These are phyloP conservation scores for Lapara coniferarum DNA, from an alignment of 2,888 invertebrate genomes.

Conservation along the genomic window DNA sequence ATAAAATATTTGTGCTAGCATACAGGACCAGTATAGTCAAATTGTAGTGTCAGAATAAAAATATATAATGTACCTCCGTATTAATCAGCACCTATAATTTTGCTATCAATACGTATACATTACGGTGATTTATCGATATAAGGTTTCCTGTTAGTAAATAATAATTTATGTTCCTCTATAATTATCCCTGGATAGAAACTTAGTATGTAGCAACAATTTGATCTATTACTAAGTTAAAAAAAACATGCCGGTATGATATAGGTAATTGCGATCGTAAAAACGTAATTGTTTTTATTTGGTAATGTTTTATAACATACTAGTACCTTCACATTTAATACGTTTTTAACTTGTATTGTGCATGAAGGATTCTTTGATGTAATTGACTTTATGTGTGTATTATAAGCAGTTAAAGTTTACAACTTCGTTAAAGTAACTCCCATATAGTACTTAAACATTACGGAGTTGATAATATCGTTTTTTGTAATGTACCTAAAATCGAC, in stretches of 20 bases:
- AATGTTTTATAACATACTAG: background rate
- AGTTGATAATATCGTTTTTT: background rate
- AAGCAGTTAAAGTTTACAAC: background rate
- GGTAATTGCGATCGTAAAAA: background rate
- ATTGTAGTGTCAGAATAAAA: background rate
- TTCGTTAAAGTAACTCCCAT: background rate
- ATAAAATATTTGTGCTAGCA: no score
- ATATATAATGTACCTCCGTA: no score
- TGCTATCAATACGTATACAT: no score
- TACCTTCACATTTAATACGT: slow-evolving; percentile 10
- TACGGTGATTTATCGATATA: no score
- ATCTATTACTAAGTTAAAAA: background rate
- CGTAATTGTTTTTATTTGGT: background rate
- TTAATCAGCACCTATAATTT: no score
- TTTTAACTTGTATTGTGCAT: background rate
- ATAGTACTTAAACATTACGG: background rate
- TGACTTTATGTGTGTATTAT: background rate
- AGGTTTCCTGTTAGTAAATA: background rate
- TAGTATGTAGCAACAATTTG: background rate
- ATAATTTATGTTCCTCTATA: background rate
- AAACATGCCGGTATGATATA: background rate
- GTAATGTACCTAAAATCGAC: no score
- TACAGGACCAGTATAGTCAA: background rate
- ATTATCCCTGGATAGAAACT: background rate
- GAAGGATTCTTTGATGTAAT: slow-evolving; percentile 9